Base-by-base conservation (phyloP, 2,888 invertebrate genomes). In the Dyspetes luteomarginatus region DNA sequence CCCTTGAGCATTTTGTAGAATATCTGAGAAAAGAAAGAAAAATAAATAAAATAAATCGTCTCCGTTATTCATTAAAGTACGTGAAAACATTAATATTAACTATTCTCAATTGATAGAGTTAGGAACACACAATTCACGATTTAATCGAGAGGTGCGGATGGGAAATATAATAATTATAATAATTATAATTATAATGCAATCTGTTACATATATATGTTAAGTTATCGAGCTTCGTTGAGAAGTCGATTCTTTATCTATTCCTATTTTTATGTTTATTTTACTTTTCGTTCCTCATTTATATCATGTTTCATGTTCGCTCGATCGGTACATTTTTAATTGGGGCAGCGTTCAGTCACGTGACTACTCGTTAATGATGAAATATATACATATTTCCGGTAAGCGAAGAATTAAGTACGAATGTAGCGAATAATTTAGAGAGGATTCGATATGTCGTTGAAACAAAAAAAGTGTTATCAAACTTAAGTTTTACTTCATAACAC, bases 1-100 rank as follows among this genome's bases (percentile, higher is more conserved):
- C 62, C 28, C 64, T n/a, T n/a, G n/a, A n/a, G n/a, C n/a, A 64
- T 71, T 77, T 77, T 71, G 55, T 77, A 77, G 72, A 67, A 67
- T 78, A 72, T 60, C 17, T 50, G 15, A 17, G 45, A 67, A 28
- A 58, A 56, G 24, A 45, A 45, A 22, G 15, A 71, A 28, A 17
- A 26, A 19, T 50, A 65, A 65, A 19, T 22, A n/a, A 48, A 67
- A 55, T 30, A 58, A 15, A 43, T 65, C 56, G 26, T 72, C 50
- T 60, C 58, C 56, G 52, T 55, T 62, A 71, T 41, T 72, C 60
- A 30, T 43, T 41, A 67, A 60, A 52, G 65, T 67, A 67, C 62
- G 50, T 60, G 72, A 58, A n/a, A 58, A 55, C 58, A 69, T 64
- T 65, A 45, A 41, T 43, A 19, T 55, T 52, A 78, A 69, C 45